Conservation (phyloP, 2,113 vertebrate genomes). For the Corythornis cristatus region DNA sequence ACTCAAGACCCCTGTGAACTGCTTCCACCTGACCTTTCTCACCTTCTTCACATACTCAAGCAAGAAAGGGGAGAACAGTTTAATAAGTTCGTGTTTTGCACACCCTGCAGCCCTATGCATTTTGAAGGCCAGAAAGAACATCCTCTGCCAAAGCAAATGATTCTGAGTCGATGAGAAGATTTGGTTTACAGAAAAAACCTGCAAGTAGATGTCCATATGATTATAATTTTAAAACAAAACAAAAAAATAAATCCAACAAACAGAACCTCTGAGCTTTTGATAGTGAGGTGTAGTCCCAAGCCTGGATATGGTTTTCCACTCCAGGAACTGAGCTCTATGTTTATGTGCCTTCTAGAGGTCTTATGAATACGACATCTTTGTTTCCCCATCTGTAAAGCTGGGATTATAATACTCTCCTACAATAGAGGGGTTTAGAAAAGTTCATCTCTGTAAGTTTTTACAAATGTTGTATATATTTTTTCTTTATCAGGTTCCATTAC, state of each 20-base stretch:
- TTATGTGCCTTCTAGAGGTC: not conserved
- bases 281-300: not conserved
- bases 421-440: not conserved
- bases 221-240: not conserved
- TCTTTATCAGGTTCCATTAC: not conserved
- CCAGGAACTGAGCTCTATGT: not conserved
- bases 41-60: not conserved
- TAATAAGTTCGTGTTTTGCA: not conserved
- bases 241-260: not conserved
- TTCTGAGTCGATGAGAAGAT: not conserved
- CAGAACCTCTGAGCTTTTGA: not conserved
- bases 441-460: not conserved
- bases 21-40: not conserved
- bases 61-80: not conserved
- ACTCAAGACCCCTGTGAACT: not conserved
- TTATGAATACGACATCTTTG: not conserved
- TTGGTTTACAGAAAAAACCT: not conserved
- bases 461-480: not conserved
- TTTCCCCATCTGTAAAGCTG: not conserved
- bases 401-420: not conserved
- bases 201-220: not conserved
- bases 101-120: not conserved
- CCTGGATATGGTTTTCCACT: not conserved
- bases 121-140: not conserved
- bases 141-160: not conserved